phyloP scores from a whole-genome alignment of 2,888 invertebrate species.

The Tillus elongatus region DNA sequence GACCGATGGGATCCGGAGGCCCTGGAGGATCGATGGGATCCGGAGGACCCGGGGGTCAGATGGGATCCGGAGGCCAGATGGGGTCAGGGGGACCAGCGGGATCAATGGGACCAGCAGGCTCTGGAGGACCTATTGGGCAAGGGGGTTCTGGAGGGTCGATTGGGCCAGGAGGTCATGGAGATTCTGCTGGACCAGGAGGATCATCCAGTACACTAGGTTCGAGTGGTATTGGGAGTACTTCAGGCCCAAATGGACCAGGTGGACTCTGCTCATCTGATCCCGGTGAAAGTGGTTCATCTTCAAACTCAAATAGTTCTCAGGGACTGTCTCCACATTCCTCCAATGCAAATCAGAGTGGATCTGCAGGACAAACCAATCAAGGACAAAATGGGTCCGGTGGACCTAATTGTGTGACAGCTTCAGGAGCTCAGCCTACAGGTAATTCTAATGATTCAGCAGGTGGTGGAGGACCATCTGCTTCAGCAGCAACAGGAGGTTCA shows the following conservation, averaged over 20 bases:
- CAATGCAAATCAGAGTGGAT: too few species aligned
- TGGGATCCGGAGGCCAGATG: background rate
- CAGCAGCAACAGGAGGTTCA: conserved; percentile 24
- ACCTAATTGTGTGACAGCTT: too few species aligned
- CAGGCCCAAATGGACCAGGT: too few species aligned
- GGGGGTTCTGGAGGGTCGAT: background rate
- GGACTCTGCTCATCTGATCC: too few species aligned
- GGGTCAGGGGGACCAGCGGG: background rate
- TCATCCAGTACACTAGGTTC: background rate
- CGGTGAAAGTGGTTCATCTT: too few species aligned
- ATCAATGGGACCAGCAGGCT: background rate
- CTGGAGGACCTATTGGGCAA: background rate
- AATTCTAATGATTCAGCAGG: conserved; percentile 14
- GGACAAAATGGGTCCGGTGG: too few species aligned
- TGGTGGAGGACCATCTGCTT: conserved; percentile 8
- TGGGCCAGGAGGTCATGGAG: background rate
- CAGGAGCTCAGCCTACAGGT: too few species aligned
- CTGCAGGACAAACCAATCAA: too few species aligned
- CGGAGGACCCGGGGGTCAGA: background rate
- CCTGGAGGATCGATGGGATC: conserved; percentile 1
- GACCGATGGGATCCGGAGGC: background rate
- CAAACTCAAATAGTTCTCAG: too few species aligned
- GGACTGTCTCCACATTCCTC: too few species aligned
- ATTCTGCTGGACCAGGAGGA: background rate
- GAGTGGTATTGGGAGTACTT: too few species aligned